Conservation (phyloP, 2,113 vertebrate genomes). For the Sphyrna mokarran region DNA sequence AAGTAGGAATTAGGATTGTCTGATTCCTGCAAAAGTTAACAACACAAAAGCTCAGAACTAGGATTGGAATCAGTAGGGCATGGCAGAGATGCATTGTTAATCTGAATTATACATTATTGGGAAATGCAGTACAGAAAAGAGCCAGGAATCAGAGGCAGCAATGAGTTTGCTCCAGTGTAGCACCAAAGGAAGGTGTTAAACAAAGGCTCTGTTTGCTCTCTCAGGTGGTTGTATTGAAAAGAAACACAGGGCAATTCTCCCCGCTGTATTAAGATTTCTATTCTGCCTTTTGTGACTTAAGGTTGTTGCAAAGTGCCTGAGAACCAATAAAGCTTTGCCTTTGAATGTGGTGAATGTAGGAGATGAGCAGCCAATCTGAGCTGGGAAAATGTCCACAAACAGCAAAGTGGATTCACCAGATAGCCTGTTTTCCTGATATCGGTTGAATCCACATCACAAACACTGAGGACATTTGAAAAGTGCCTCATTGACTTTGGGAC, state of each 20-base stretch:
- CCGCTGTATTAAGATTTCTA: not conserved
- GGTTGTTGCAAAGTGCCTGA: not conserved
- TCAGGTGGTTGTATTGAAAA: too few relatives aligned
- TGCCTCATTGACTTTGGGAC: not conserved
- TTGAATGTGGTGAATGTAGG: not conserved
- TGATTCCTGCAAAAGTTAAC: slow-evolving; percentile 53
- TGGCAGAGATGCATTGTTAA: not conserved
- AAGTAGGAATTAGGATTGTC: slow-evolving; percentile 55
- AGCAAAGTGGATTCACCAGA: not conserved
- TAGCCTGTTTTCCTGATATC: not conserved
- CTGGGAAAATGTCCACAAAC: not conserved
- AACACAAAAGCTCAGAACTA: not conserved
- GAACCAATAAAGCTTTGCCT: not conserved
- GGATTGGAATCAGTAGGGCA: not conserved
- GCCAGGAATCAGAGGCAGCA: too few relatives aligned
- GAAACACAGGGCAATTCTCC: too few relatives aligned
- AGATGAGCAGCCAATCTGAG: not conserved
- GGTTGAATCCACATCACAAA: not conserved
- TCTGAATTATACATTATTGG: not conserved
- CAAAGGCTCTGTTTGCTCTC: too few relatives aligned
- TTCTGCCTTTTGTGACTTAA: not conserved
- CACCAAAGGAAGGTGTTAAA: too few relatives aligned
- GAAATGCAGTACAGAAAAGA: not conserved
- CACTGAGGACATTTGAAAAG: not conserved
- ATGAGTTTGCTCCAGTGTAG: too few relatives aligned